Evolutionary conservation across 2,888 invertebrate species (phyloP).

Genomic region (Tenthredo notha): DNA sequence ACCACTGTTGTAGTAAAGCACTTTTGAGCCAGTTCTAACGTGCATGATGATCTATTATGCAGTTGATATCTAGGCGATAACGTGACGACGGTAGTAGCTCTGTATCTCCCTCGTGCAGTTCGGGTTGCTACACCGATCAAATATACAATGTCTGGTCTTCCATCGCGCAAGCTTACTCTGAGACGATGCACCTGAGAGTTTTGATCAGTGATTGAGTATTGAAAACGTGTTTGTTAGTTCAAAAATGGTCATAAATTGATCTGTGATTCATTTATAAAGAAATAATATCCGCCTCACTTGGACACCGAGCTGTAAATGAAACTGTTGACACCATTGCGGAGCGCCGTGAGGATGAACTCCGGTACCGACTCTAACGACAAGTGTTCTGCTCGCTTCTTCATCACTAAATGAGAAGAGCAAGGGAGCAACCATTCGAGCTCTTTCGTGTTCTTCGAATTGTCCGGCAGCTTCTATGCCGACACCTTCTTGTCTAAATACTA

Average conservation of each 20-base stretch:
- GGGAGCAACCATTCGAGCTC: conserved; percentile 94
- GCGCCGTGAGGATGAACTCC: conserved; percentile 80
- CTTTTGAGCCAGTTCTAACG: conserved; percentile 93
- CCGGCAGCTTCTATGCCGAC: conserved; percentile 89
- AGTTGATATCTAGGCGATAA: conserved; percentile 96
- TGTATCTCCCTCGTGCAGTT: conserved; percentile 92
- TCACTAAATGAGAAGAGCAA: conserved; percentile 96
- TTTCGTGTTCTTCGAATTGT: conserved; percentile 96
- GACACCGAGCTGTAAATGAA: conserved; percentile 90
- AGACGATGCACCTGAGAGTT: conserved; percentile 78
- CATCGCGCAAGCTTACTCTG: conserved; percentile 82
- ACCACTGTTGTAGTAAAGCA: conserved; percentile 89
- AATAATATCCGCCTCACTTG: conserved; percentile 81
- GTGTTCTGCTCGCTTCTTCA: conserved; percentile 89
- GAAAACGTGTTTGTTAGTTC: conserved; percentile 22
- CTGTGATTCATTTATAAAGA: background rate
- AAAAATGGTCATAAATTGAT: background rate
- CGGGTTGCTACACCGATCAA: conserved; percentile 94
- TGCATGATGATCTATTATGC: conserved; percentile 90
- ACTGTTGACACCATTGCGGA: conserved; percentile 91
- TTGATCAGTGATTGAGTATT: background rate
- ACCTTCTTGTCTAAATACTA: conserved; percentile 96
- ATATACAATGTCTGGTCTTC: conserved; percentile 87
- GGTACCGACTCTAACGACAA: conserved; percentile 89
- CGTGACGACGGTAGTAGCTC: conserved; percentile 94